Conservation (phyloP, 92 coral and sea anemone genomes). For the Porites rus region DNA sequence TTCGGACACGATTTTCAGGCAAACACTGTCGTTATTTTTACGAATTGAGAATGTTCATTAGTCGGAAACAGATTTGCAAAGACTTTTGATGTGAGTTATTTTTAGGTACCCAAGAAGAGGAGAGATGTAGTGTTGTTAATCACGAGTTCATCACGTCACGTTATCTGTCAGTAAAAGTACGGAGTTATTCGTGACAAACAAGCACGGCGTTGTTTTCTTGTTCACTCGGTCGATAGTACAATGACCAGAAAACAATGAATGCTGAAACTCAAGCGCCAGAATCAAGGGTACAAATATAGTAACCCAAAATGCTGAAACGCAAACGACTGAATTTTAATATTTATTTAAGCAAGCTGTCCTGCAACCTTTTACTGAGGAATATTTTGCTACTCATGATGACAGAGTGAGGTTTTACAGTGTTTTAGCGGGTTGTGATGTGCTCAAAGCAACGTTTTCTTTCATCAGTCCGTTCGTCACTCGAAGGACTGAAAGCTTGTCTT, state of each 20-base stretch:
- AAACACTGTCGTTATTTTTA: not conserved
- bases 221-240: too few relatives aligned
- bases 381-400: too few relatives aligned
- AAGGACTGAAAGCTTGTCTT: too few relatives aligned
- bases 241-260: slow-evolving; percentile 32
- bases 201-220: too few relatives aligned
- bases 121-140: not conserved
- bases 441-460: too few relatives aligned
- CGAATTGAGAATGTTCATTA: not conserved
- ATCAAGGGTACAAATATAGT: not conserved
- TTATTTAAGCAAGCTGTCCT: slow-evolving; percentile 20
- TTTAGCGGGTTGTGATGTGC: too few relatives aligned
- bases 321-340: slow-evolving; percentile 48
- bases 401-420: too few relatives aligned
- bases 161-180: too few relatives aligned
- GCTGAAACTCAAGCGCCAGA: not conserved
- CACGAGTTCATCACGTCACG: too few relatives aligned
- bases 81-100: not conserved
- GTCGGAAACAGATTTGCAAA: not conserved
- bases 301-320: slow-evolving; percentile 28
- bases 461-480: not conserved
- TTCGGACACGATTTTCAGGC: not conserved
- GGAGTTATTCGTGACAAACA: too few relatives aligned
- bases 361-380: too few relatives aligned
- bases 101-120: not conserved